These are phyloP conservation scores for Crocuta crocuta DNA, from an alignment of 2,113 vertebrate species.

Conservation along the genomic window DNA sequence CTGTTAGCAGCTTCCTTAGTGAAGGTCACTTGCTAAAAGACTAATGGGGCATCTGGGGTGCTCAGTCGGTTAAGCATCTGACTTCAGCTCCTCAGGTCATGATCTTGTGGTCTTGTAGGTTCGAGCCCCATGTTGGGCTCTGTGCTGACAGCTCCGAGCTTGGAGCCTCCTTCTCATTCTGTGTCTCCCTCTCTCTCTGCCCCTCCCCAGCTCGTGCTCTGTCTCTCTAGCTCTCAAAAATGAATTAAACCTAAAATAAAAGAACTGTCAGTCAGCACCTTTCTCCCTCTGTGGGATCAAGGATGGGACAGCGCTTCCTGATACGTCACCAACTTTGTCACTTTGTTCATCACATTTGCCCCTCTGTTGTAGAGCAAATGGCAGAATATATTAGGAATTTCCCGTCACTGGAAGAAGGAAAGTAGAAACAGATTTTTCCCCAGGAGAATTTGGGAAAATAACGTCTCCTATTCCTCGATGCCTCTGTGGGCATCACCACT, in stretches of 20 bases:
- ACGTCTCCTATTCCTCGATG: not conserved
- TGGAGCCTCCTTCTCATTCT: too few relatives aligned
- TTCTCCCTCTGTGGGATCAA: fast-evolving
- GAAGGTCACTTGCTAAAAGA: not conserved
- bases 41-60: too few relatives aligned
- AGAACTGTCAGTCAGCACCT: not conserved
- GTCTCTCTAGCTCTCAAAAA: too few relatives aligned
- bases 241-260: too few relatives aligned
- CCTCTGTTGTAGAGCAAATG: not conserved
- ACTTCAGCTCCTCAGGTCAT: too few relatives aligned
- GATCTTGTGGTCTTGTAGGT: too few relatives aligned
- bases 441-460: constrained; percentile 2
- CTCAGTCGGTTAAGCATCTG: too few relatives aligned
- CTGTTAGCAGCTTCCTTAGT: not conserved
- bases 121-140: too few relatives aligned
- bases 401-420: not conserved
- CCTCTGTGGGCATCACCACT: not conserved
- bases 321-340: not conserved
- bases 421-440: not conserved
- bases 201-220: too few relatives aligned
- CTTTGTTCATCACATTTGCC: not conserved
- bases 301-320: not conserved
- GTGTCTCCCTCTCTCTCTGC: too few relatives aligned
- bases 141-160: too few relatives aligned
- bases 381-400: not conserved